Conservation (phyloP, 2,113 vertebrate species). For the Sarotherodon lohbergeri region DNA sequence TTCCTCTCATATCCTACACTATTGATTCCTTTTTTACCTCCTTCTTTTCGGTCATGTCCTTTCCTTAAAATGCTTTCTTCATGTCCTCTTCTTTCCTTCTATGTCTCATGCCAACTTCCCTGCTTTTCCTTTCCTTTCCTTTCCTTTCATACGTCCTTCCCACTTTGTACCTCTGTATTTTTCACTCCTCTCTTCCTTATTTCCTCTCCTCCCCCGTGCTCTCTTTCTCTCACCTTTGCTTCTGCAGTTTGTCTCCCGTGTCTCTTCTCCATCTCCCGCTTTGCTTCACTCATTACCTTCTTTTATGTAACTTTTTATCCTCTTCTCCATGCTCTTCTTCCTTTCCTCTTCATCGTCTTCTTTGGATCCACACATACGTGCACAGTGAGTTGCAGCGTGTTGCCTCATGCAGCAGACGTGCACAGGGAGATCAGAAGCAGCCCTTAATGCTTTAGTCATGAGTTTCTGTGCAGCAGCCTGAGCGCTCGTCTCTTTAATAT, state of each 20-base stretch:
- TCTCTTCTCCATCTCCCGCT: neutral
- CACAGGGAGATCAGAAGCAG: slow-evolving; percentile 19
- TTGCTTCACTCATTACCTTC: neutral
- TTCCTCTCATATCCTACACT: neutral
- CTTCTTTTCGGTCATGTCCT: neutral
- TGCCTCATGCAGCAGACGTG: slow-evolving; percentile 50
- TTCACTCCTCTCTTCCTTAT: neutral
- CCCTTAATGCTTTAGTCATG: slow-evolving; percentile 48
- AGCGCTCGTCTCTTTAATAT: slow-evolving; percentile 35
- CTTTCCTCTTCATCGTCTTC: neutral
- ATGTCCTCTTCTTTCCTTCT: neutral
- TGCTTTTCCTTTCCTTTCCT: too few relatives aligned
- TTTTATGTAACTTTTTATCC: neutral
- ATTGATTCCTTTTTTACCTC: neutral
- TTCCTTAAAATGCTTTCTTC: neutral
- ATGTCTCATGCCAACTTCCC: neutral
- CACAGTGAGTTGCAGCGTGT: slow-evolving; percentile 15
- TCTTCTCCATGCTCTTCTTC: neutral
- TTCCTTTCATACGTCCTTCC: rapidly evolving
- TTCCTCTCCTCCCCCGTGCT: neutral
- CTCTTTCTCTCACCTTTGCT: neutral
- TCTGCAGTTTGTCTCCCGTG: neutral
- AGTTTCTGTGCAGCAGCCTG: slow-evolving; percentile 10
- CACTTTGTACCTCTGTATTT: neutral
- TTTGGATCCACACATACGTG: neutral